Conservation (phyloP, 2,797 vertebrate species). For the Alfaro cultratus region DNA sequence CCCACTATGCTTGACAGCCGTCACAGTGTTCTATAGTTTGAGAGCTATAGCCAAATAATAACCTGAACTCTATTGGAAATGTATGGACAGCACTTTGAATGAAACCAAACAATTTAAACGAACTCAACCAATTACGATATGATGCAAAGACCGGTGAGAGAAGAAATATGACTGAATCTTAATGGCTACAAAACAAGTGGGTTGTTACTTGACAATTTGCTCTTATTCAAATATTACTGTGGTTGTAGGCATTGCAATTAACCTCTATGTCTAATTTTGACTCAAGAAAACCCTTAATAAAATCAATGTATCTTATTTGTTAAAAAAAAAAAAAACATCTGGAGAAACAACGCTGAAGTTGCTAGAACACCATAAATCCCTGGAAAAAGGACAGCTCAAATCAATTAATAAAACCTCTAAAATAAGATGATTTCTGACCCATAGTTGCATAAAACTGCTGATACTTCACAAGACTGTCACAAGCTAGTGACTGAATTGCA, state of each 20-base stretch:
- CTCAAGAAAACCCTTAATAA: too few relatives aligned
- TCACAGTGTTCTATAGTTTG: neutral
- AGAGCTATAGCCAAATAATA: neutral
- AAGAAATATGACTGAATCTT: neutral
- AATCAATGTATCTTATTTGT: neutral
- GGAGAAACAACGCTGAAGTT: neutral
- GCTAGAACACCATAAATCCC: neutral
- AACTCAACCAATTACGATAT: neutral
- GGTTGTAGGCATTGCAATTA: too few relatives aligned
- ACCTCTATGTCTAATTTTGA: too few relatives aligned
- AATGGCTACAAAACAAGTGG: neutral
- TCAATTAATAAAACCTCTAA: neutral
- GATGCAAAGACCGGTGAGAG: too few relatives aligned
- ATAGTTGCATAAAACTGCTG: neutral
- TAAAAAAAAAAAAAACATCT: neutral
- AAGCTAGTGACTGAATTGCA: neutral
- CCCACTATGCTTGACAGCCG: neutral
- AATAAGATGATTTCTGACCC: neutral
- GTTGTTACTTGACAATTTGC: neutral
- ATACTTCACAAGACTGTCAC: neutral
- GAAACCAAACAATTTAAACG: neutral
- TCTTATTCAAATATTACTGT: neutral
- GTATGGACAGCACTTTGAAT: neutral
- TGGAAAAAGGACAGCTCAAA: neutral
- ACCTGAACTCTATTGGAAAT: neutral